A percentile compares a stretch with the other conserved stretches of the same genome.
These are phyloP conservation scores for Choristoneura rosaceana DNA, from an alignment of 2,888 invertebrate species.

Conservation along the genomic window DNA sequence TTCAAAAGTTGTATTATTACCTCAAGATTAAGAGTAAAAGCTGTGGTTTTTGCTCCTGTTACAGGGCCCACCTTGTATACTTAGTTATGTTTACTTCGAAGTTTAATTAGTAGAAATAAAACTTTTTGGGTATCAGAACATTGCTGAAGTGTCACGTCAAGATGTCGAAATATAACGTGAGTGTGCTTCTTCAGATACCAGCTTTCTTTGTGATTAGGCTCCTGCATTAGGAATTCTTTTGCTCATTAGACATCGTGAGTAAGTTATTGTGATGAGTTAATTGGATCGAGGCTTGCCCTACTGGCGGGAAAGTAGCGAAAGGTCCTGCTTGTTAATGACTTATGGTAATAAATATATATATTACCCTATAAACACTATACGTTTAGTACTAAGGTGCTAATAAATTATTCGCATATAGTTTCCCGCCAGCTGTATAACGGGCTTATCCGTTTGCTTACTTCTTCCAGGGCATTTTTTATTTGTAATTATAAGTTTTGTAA, in stretches of 20 bases:
- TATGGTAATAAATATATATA: background rate
- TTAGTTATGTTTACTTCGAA: background rate
- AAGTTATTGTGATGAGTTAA: constrained; percentile 28
- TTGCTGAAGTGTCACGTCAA: constrained; percentile 4
- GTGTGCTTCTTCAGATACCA: constrained; percentile 33
- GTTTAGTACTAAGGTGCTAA: background rate
- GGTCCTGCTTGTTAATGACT: background rate
- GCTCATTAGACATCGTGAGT: constrained; percentile 19
- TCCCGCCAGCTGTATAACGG: background rate
- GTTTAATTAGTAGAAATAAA: constrained; percentile 10
- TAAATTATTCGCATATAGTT: background rate
- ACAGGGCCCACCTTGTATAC: too few species aligned
- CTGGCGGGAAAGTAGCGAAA: constrained; percentile 3
- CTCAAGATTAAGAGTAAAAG: too few species aligned
- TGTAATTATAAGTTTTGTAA: too few species aligned
- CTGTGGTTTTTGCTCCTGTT: too few species aligned
- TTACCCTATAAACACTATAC: background rate
- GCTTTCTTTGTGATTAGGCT: constrained; percentile 32
- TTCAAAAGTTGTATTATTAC: too few species aligned
- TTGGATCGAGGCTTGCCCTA: constrained; percentile 1
- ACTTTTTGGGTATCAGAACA: background rate
- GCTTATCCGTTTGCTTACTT: background rate
- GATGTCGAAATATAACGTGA: constrained; percentile 15
- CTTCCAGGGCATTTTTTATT: too few species aligned
- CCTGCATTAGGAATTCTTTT: constrained; percentile 10